Evolutionary conservation across 2,888 invertebrate species (phyloP).

Genomic region (Sminthurinus aureus): DNA sequence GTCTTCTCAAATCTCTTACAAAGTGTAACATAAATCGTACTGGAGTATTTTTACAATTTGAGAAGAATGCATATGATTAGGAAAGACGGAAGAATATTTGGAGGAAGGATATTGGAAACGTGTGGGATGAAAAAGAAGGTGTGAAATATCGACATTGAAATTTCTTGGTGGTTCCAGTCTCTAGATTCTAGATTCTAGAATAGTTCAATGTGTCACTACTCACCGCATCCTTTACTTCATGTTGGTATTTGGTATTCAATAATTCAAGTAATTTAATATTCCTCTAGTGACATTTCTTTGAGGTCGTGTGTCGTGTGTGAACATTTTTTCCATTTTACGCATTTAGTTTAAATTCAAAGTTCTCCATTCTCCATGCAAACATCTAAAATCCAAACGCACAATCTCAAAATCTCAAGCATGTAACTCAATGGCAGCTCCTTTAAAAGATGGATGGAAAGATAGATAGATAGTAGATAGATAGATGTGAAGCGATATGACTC

Average conservation of each 20-base stretch:
- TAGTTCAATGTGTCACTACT: neutral
- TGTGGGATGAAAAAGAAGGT: neutral
- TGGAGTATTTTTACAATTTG: too few species aligned
- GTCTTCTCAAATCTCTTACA: too few species aligned
- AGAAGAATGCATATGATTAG: too few species aligned
- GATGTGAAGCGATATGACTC: neutral
- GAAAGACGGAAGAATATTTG: neutral
- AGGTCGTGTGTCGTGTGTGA: neutral
- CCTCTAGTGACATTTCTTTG: constrained; percentile 19
- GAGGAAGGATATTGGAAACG: neutral
- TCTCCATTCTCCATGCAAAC: too few species aligned
- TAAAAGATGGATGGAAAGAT: neutral
- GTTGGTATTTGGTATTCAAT: constrained; percentile 12
- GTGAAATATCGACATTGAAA: neutral
- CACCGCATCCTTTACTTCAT: constrained; percentile 1
- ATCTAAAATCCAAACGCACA: too few species aligned
- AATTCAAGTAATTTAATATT: constrained; percentile 25
- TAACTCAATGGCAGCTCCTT: neutral
- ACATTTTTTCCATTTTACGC: neutral
- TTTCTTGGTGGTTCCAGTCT: neutral
- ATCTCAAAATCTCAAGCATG: too few species aligned
- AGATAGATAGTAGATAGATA: neutral
- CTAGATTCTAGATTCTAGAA: too few species aligned
- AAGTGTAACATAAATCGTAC: too few species aligned
- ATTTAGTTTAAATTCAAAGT: too few species aligned